These are phyloP conservation scores for Clarias platycephalus DNA, from an alignment of 2,797 vertebrate genomes.

Conservation along the genomic window DNA sequence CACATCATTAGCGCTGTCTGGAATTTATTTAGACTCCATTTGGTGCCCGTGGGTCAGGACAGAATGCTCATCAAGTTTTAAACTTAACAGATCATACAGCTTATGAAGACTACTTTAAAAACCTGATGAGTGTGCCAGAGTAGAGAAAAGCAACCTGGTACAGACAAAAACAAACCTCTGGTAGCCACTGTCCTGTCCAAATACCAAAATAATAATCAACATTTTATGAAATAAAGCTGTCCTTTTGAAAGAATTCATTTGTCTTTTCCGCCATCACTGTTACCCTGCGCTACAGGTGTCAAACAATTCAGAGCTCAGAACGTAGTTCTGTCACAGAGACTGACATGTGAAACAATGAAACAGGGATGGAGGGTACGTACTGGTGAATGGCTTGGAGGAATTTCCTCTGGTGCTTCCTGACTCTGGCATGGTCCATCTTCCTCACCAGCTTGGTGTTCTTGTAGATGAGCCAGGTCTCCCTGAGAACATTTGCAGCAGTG, in stretches of 20 bases:
- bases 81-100: not conserved
- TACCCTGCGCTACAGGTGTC: slow-evolving; percentile 78
- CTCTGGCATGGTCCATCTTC: slow-evolving; percentile 98
- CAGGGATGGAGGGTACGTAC: slow-evolving; percentile 79
- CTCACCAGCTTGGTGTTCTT: slow-evolving; percentile 99
- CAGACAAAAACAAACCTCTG: not conserved
- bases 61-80: not conserved
- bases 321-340: slow-evolving; percentile 36
- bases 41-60: not conserved
- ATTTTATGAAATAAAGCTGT: not conserved
- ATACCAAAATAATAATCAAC: not conserved
- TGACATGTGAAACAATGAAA: slow-evolving; percentile 13
- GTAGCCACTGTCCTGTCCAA: not conserved
- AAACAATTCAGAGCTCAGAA: slow-evolving; percentile 82
- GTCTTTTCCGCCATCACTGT: not conserved
- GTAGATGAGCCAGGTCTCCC: slow-evolving; percentile 99
- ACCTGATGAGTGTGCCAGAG: not conserved
- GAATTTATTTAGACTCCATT: not conserved
- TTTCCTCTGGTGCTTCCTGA: slow-evolving; percentile 99
- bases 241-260: not conserved
- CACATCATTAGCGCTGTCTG: not conserved
- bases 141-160: not conserved
- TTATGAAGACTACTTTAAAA: not conserved
- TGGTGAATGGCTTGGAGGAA: slow-evolving; percentile 99
- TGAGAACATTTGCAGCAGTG: slow-evolving; percentile 99